Conservation (phyloP, 2,888 invertebrate genomes). For the Oscheius myriophilus region DNA sequence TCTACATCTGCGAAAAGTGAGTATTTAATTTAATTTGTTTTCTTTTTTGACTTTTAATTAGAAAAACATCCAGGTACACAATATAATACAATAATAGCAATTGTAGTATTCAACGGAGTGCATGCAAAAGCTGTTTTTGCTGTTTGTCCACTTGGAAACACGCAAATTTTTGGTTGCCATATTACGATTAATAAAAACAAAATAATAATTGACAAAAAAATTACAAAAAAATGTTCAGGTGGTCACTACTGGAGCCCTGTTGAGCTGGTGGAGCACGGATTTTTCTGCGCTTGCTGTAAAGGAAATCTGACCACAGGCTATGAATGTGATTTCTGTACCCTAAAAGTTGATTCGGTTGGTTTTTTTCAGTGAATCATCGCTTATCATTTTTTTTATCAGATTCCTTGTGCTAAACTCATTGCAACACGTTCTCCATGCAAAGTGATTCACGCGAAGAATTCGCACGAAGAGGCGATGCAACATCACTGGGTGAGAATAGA, state of each 20-base stretch:
- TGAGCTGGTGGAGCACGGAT: conserved; percentile 38
- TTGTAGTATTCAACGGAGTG: too few relatives aligned
- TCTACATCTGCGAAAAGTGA: conserved; percentile 43
- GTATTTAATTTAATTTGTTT: conserved; percentile 24
- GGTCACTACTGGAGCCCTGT: conserved; percentile 53
- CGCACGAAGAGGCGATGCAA: conserved; percentile 6
- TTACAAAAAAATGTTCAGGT: conserved; percentile 23
- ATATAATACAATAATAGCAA: too few relatives aligned
- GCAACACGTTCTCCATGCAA: conserved; percentile 19
- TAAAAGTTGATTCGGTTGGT: conserved; percentile 48
- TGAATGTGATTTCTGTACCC: conserved; percentile 52
- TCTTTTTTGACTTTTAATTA: conserved; percentile 22
- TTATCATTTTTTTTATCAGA: not conserved
- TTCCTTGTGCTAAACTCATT: conserved; percentile 5
- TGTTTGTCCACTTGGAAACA: too few relatives aligned
- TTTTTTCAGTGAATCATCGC: not conserved
- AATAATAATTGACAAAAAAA: too few relatives aligned
- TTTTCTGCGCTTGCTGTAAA: conserved; percentile 49
- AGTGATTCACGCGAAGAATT: conserved; percentile 12
- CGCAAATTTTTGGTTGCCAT: too few relatives aligned
- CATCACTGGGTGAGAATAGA: conserved; percentile 31
- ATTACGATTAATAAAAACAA: too few relatives aligned
- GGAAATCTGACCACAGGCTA: conserved; percentile 46
- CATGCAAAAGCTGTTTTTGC: too few relatives aligned
- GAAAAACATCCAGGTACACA: too few relatives aligned